These are phyloP conservation scores for Tangara arthus DNA, from an alignment of 2,797 vertebrate species.

Conservation along the genomic window DNA sequence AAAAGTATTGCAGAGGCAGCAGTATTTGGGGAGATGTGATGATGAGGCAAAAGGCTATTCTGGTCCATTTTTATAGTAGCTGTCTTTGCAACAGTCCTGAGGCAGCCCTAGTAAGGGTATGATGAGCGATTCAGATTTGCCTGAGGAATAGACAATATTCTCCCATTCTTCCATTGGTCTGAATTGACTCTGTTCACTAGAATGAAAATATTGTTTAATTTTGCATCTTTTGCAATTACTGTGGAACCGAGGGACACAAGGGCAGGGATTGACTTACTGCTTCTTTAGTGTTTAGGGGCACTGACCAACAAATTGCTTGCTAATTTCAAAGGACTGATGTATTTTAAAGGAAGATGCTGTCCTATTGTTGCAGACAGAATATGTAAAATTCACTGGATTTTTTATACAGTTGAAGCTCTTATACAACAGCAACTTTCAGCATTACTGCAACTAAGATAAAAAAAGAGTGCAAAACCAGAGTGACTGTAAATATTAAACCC, in stretches of 20 bases:
- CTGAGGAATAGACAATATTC: not conserved
- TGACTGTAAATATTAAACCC: not conserved
- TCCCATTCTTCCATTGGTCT: not conserved
- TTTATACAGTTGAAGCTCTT: not conserved
- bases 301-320: not conserved
- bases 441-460: not conserved
- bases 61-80: not conserved
- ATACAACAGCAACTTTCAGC: not conserved
- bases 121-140: not conserved
- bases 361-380: not conserved
- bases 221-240: slow-evolving; percentile 9
- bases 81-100: not conserved
- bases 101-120: not conserved
- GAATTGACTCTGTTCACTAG: not conserved
- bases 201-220: slow-evolving; percentile 15
- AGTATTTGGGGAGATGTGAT: not conserved
- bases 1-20: not conserved
- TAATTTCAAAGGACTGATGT: not conserved
- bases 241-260: not conserved
- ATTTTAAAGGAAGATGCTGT: not conserved
- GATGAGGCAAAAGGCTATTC: not conserved
- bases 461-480: not conserved
- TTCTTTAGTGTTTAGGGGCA: not conserved
- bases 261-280: not conserved
- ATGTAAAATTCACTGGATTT: not conserved